Percentiles rank a stretch among this genome's conserved stretches.
Conservation (phyloP, 2,113 vertebrate species). For the Orthonyx spaldingii region DNA sequence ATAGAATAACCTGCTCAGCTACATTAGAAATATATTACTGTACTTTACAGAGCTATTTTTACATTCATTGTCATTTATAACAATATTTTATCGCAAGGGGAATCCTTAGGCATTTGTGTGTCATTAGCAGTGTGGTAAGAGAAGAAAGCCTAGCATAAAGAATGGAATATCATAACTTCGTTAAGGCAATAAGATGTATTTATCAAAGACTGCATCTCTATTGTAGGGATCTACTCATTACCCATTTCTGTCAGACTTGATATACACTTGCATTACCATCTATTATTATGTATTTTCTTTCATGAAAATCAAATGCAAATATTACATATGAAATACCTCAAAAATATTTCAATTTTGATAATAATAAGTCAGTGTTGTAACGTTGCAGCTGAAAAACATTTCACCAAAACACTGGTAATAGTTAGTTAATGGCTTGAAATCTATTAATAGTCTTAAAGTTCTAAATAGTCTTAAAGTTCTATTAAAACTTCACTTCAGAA, state of each 20-base stretch:
- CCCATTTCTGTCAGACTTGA: background rate
- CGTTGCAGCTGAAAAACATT: background rate
- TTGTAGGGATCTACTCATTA: background rate
- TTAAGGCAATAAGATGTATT: background rate
- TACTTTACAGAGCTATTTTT: background rate
- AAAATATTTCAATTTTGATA: background rate
- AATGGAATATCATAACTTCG: background rate
- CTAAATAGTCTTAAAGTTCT: background rate
- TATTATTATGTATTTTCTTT: background rate
- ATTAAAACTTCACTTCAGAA: background rate
- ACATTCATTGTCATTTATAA: background rate
- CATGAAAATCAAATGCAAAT: background rate
- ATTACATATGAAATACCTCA: background rate
- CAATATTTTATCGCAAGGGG: background rate
- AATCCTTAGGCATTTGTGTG: background rate
- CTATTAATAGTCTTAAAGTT: too few relatives aligned
- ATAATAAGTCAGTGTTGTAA: background rate
- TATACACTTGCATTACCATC: background rate
- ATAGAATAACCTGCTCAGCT: background rate
- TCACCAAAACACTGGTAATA: background rate
- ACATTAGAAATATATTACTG: background rate
- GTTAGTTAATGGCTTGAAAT: background rate
- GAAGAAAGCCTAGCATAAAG: background rate
- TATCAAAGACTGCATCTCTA: background rate
- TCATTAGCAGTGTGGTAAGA: background rate